Conservation (phyloP, 2,113 vertebrate species). For the Synchiropus splendidus region DNA sequence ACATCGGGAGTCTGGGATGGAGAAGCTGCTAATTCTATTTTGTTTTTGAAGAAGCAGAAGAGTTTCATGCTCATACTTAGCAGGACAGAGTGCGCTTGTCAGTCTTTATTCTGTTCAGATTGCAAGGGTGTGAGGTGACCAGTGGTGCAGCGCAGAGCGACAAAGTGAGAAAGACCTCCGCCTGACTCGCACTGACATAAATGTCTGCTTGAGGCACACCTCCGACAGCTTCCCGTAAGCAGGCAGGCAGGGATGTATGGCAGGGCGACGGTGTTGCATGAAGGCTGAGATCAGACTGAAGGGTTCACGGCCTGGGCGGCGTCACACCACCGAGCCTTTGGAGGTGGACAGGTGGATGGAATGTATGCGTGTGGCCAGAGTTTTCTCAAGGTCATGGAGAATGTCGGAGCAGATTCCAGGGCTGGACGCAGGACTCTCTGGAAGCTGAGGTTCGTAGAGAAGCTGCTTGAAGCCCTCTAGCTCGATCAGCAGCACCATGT, state of each 20-base stretch:
- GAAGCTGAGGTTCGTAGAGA: slow-evolving; percentile 74
- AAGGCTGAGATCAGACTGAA: slow-evolving; percentile 16
- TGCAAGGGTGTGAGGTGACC: no score
- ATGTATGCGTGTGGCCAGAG: slow-evolving; percentile 88
- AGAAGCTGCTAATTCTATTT: slow-evolving; percentile 21
- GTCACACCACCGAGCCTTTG: slow-evolving; percentile 92
- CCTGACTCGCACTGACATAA: slow-evolving; percentile 32
- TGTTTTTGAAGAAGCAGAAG: no score
- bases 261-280: slow-evolving; percentile 22
- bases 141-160: no score
- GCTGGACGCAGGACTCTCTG: slow-evolving; percentile 69
- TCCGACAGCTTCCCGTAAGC: slow-evolving; percentile 14
- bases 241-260: background rate
- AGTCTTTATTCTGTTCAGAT: no score
- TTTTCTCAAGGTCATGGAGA: slow-evolving; percentile 91
- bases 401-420: slow-evolving; percentile 67
- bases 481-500: slow-evolving; percentile 72
- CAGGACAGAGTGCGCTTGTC: no score
- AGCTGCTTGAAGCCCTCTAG: slow-evolving; percentile 92
- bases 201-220: no score
- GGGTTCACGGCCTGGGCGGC: background rate
- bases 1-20: slow-evolving; percentile 26
- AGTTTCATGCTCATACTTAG: slow-evolving; percentile 12
- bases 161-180: no score
- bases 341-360: slow-evolving; percentile 97